A percentile compares a stretch with the other conserved stretches of the same genome.
phyloP scores from a whole-genome alignment of 2,888 invertebrate genomes.

The Pollenia amentaria region DNA sequence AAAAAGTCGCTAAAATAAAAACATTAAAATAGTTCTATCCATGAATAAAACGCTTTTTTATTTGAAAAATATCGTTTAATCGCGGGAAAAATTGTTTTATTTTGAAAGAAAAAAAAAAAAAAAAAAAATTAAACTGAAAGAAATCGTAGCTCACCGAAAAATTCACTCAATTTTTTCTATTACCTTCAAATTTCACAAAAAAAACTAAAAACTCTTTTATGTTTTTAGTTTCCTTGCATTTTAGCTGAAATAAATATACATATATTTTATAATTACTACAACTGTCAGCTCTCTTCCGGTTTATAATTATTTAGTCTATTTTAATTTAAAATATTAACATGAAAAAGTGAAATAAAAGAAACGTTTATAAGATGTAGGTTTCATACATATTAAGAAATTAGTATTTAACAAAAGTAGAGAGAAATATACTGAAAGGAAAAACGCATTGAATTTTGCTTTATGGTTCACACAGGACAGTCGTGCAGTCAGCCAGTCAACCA shows the following conservation, averaged over 20 bases:
- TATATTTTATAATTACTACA: conserved; percentile 28
- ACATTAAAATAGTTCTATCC: too few relatives aligned
- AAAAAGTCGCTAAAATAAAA: too few relatives aligned
- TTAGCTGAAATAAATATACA: neutral
- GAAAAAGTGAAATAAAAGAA: neutral
- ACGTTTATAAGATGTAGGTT: neutral
- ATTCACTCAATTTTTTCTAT: too few relatives aligned
- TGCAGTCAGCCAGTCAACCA: neutral
- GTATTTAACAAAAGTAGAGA: conserved; percentile 4
- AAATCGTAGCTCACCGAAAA: too few relatives aligned
- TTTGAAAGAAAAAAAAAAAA: too few relatives aligned
- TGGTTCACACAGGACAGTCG: conserved; percentile 34
- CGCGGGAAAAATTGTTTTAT: too few relatives aligned
- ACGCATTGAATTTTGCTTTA: conserved; percentile 34
- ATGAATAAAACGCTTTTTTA: too few relatives aligned
- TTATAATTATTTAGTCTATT: conserved; percentile 54
- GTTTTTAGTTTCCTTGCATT: neutral
- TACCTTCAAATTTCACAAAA: neutral
- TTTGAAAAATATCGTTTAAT: too few relatives aligned
- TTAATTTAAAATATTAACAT: conserved; percentile 19
- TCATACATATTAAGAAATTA: conserved; percentile 28
- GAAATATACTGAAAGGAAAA: conserved; percentile 4
- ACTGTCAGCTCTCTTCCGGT: conserved; percentile 59
- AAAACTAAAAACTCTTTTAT: conserved; percentile 38
- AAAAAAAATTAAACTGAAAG: too few relatives aligned